Conservation (phyloP, 2,113 vertebrate genomes). For the Pyxicephalus adspersus region DNA sequence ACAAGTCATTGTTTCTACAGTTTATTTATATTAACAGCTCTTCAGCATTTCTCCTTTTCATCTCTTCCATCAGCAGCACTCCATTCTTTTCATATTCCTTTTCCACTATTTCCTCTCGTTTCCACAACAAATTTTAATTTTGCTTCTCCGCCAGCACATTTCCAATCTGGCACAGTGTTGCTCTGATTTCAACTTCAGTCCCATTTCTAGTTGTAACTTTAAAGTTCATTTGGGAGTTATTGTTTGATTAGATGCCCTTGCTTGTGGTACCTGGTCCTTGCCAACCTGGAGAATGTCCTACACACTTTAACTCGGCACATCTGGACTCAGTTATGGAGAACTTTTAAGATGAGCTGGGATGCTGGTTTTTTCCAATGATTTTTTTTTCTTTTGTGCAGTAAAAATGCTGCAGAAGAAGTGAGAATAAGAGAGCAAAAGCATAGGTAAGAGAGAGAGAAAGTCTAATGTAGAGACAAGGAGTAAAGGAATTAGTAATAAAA, state of each 20-base stretch:
- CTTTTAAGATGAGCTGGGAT: conserved; percentile 22
- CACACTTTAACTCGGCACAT: conserved; percentile 3
- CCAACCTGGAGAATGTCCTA: conserved; percentile 7
- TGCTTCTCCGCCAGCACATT: not conserved
- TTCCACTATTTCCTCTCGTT: not conserved
- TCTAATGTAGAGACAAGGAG: not conserved
- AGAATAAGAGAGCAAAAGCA: not conserved
- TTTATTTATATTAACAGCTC: not conserved
- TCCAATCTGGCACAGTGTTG: not conserved
- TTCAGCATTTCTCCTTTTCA: not conserved
- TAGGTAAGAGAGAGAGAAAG: not conserved
- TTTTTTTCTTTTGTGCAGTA: conserved; percentile 15
- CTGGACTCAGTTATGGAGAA: conserved; percentile 13
- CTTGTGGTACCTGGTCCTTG: not conserved
- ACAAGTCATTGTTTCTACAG: not conserved
- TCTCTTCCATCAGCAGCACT: not conserved
- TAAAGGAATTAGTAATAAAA: not conserved
- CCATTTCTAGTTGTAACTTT: not conserved
- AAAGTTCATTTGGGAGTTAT: not conserved
- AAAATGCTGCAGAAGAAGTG: not conserved
- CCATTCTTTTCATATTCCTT: not conserved
- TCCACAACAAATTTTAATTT: not conserved
- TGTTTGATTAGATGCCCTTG: not conserved
- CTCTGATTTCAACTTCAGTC: not conserved
- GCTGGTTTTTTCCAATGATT: conserved; percentile 4